Percentiles rank a stretch among this genome's conserved stretches.
These are phyloP conservation scores for Teleopsis dalmanni DNA, from an alignment of 1,140 invertebrate species.

Conservation along the genomic window DNA sequence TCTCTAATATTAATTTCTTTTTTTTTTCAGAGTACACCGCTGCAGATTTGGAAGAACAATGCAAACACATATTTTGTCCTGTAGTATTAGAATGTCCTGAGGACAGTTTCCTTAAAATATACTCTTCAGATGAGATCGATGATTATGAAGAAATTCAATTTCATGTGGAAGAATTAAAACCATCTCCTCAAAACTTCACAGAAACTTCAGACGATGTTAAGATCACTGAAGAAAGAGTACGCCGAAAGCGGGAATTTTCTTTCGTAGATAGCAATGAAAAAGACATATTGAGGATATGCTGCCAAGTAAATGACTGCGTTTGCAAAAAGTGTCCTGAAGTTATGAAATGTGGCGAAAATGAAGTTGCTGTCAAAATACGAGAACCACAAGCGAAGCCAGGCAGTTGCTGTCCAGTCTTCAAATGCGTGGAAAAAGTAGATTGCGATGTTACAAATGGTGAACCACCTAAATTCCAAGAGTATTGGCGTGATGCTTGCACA, in stretches of 20 bases:
- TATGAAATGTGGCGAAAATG: constrained; percentile 8
- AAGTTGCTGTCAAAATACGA: constrained; percentile 18
- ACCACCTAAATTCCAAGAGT: too few species aligned
- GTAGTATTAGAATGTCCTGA: background rate
- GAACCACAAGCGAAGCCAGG: constrained; percentile 19
- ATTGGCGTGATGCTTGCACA: constrained; percentile 18
- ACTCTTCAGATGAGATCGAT: background rate
- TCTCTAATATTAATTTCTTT: too few species aligned
- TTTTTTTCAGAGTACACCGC: background rate
- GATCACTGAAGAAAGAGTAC: constrained; percentile 5
- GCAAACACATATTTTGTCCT: background rate
- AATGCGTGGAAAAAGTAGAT: constrained; percentile 15
- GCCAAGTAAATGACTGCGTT: constrained; percentile 9
- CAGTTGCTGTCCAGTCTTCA: constrained; percentile 24
- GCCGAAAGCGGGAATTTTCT: background rate
- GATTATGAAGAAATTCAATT: background rate
- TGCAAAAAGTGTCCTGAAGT: constrained; percentile 17
- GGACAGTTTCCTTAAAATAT: constrained; percentile 2
- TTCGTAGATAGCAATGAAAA: background rate
- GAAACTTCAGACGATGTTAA: constrained; percentile 5
- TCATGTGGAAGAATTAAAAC: background rate
- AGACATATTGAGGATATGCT: constrained; percentile 9
- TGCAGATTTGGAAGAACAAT: background rate
- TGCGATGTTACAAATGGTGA: constrained; percentile 8
- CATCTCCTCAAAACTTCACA: background rate